phyloP scores from a whole-genome alignment of 2,797 vertebrate genomes.

The Melanotaenia pygmaea region DNA sequence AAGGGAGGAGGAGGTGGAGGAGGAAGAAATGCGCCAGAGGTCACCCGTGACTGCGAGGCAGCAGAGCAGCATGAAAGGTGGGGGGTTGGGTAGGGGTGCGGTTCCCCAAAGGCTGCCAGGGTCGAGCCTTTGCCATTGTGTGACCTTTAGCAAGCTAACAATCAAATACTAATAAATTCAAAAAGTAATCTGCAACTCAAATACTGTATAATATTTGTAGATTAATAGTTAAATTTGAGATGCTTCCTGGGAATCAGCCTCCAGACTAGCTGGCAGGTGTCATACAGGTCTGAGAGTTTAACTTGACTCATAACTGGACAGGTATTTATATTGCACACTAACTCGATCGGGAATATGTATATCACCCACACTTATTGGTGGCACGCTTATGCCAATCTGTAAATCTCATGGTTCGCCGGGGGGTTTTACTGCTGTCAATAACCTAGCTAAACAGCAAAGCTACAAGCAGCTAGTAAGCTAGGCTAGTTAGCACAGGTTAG shows the following conservation, averaged over 20 bases:
- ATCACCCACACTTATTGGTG: not conserved
- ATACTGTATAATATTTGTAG: not conserved
- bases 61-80: conserved; percentile 61
- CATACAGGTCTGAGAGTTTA: conserved; percentile 24
- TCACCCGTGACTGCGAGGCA: conserved; percentile 77
- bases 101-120: conserved; percentile 85
- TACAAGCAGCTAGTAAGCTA: conserved; percentile 64
- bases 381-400: conserved; percentile 1
- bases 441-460: conserved; percentile 38
- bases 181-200: conserved; percentile 10
- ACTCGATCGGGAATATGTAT: not conserved
- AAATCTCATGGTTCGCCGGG: conserved; percentile 10
- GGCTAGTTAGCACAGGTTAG: conserved; percentile 70
- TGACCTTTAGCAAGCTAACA: conserved; percentile 80
- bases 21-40: conserved; percentile 82
- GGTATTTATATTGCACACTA: not conserved
- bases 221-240: conserved; percentile 1
- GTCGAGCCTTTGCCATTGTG: conserved; percentile 82
- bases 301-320: conserved; percentile 15
- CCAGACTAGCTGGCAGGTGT: conserved; percentile 64
- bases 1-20: conserved; percentile 73
- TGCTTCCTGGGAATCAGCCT: conserved; percentile 4
- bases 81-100: conserved; percentile 79
- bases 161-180: conserved; percentile 60
- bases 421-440: conserved; percentile 43